phyloP scores from a whole-genome alignment of 2,113 vertebrate species.

The Tragulus kanchil region DNA sequence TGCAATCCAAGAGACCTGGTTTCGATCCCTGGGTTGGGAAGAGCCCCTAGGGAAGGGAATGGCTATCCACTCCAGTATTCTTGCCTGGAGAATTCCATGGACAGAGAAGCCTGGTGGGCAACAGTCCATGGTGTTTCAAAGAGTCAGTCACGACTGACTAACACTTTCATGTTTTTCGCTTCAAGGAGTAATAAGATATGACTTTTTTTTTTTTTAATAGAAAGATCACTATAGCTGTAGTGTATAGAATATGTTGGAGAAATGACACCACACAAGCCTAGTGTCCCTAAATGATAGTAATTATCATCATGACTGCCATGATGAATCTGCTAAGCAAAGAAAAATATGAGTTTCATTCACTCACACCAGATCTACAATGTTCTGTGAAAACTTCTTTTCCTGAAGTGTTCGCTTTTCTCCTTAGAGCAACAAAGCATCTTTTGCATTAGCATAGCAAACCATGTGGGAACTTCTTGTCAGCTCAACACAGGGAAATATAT shows the following conservation, averaged over 20 bases:
- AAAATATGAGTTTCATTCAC: slow-evolving; percentile 36
- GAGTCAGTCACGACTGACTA: not conserved
- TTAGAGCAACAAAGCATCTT: slow-evolving; percentile 71
- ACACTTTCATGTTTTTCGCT: not conserved
- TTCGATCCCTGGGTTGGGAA: not conserved
- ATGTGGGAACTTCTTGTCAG: slow-evolving; percentile 33
- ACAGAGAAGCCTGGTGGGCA: not conserved
- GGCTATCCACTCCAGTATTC: not conserved
- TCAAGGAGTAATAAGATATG: not conserved
- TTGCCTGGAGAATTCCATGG: not conserved
- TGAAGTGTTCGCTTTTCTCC: slow-evolving; percentile 71
- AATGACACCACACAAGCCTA: not conserved
- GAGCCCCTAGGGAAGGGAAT: not conserved
- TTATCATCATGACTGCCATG: not conserved
- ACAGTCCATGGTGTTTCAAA: not conserved
- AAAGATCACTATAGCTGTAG: not conserved
- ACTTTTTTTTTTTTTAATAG: not conserved
- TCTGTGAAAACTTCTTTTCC: slow-evolving; percentile 53
- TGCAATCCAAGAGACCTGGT: not conserved
- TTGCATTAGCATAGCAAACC: slow-evolving; percentile 69
- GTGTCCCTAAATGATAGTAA: not conserved
- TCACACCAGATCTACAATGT: slow-evolving; percentile 9
- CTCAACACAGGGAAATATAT: not conserved
- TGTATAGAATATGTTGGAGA: not conserved
- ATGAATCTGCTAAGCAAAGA: slow-evolving; percentile 38